Conservation (phyloP, 2,797 vertebrate species). For the Ispidina lecontei region DNA sequence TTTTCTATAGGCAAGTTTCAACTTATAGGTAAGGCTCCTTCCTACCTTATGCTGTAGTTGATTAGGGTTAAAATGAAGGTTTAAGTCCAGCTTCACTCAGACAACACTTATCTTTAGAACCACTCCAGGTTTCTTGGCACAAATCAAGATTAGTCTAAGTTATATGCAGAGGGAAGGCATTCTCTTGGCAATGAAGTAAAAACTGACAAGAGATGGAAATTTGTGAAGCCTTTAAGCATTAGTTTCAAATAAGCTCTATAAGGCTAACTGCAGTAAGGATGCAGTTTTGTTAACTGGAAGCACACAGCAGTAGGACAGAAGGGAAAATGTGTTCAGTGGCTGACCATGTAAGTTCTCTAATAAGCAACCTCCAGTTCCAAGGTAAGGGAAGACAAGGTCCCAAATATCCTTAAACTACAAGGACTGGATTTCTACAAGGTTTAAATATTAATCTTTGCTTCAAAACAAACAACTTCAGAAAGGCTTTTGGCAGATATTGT, state of each 20-base stretch:
- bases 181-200: neutral
- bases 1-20: neutral
- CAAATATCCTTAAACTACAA: neutral
- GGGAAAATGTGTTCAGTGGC: neutral
- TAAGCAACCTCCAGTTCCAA: neutral
- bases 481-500: neutral
- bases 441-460: conserved; percentile 27
- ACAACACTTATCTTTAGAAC: neutral
- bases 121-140: neutral
- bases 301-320: neutral
- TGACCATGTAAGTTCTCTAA: accelerated
- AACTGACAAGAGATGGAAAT: neutral
- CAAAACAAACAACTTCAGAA: neutral
- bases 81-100: neutral
- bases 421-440: neutral
- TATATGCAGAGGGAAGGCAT: neutral
- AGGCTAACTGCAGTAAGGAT: neutral
- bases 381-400: neutral
- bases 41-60: neutral
- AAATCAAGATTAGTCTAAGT: neutral
- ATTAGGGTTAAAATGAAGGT: neutral
- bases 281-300: neutral
- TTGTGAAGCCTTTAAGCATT: neutral
- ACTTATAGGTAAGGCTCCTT: neutral
- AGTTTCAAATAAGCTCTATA: neutral